Percentiles rank a stretch among this genome's conserved stretches.
These are phyloP conservation scores for Pinctada fucata DNA, from an alignment of 2,888 invertebrate genomes.

Conservation along the genomic window DNA sequence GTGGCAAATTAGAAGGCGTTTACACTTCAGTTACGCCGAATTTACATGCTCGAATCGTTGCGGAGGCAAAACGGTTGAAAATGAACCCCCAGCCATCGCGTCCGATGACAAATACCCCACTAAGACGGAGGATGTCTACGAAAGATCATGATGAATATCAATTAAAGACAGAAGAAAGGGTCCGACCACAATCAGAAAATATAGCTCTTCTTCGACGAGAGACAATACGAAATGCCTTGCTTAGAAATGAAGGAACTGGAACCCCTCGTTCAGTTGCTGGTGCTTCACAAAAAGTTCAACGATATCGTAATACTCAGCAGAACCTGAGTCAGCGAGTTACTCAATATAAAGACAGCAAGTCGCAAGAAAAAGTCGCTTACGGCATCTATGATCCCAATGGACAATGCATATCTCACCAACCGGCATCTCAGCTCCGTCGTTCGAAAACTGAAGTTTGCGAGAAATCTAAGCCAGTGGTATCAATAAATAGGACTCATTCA, in stretches of 20 bases:
- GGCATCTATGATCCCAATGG: neutral
- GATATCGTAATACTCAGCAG: neutral
- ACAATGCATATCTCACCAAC: neutral
- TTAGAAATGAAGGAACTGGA: neutral
- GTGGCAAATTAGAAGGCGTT: conserved; percentile 23
- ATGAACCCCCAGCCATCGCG: neutral
- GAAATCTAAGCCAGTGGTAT: neutral
- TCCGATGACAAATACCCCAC: conserved; percentile 13
- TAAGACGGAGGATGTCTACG: neutral
- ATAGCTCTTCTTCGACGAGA: conserved; percentile 9
- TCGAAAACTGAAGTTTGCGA: neutral
- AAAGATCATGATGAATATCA: neutral
- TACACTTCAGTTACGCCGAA: conserved; percentile 18
- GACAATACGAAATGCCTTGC: conserved; percentile 9
- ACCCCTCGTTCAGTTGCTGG: neutral
- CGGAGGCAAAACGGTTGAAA: conserved; percentile 25
- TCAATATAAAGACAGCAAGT: neutral
- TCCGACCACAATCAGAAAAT: conserved; percentile 19
- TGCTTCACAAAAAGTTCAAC: neutral
- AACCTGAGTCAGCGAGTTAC: neutral
- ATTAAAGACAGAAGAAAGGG: neutral
- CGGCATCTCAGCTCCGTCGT: neutral
- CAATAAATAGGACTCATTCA: neutral
- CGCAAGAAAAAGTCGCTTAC: neutral
- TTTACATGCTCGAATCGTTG: conserved; percentile 13